A percentile compares a stretch with the other conserved stretches of the same genome.
These are phyloP conservation scores for Blastobasis adustella DNA, from an alignment of 2,888 invertebrate species.

Conservation along the genomic window DNA sequence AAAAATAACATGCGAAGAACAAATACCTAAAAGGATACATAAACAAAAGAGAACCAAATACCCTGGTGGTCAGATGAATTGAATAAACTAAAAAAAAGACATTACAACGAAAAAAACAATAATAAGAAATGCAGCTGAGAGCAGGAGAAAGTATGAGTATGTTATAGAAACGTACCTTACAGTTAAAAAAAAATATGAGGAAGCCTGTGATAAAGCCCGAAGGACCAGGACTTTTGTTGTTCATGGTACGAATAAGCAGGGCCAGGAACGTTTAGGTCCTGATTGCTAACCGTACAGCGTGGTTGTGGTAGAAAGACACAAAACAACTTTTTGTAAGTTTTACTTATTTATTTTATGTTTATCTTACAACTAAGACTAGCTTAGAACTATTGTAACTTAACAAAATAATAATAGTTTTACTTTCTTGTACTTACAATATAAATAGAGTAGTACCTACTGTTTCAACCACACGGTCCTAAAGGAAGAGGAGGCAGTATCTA, in stretches of 20 bases:
- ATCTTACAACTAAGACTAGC: slow-evolving; percentile 63
- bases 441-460: background rate
- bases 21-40: no score
- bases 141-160: no score
- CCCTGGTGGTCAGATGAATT: no score
- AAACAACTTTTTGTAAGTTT: background rate
- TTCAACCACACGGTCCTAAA: background rate
- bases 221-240: no score
- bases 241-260: background rate
- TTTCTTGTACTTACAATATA: slow-evolving; percentile 42
- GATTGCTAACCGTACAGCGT: background rate
- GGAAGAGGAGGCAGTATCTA: background rate
- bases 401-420: slow-evolving; percentile 19
- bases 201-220: no score
- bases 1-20: no score
- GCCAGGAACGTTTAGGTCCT: background rate
- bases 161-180: no score
- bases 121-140: no score
- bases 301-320: background rate
- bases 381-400: slow-evolving; percentile 71
- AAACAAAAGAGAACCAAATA: no score
- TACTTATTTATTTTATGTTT: slow-evolving; percentile 34
- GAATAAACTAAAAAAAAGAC: no score
- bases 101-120: no score
- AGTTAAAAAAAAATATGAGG: no score